Evolutionary conservation across 2,113 vertebrate genomes (phyloP).

Genomic region (Cariama cristata): DNA sequence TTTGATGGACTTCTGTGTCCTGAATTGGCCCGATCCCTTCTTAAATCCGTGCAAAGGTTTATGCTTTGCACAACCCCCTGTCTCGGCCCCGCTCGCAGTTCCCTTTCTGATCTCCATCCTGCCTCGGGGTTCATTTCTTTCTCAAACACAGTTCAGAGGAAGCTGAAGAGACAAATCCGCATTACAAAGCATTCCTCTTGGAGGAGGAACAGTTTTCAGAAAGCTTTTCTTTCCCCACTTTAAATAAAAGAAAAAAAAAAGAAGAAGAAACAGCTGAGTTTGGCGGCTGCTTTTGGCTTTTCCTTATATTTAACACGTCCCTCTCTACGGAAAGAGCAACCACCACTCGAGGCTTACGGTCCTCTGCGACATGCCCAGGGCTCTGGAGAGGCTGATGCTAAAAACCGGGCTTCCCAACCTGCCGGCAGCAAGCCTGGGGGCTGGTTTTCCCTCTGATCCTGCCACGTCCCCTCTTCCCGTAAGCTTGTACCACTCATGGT

Average conservation of each 20-base stretch:
- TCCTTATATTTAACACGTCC: background rate
- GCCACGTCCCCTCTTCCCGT: background rate
- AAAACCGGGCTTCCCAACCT: background rate
- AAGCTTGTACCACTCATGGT: background rate
- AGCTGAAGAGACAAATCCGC: constrained; percentile 7
- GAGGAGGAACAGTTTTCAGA: background rate
- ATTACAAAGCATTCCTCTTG: constrained; percentile 13
- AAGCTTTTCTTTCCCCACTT: background rate
- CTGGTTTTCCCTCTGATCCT: background rate
- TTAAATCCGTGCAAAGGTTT: background rate
- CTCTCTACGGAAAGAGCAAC: background rate
- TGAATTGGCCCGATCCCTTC: background rate
- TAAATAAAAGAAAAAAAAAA: background rate
- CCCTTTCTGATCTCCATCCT: background rate
- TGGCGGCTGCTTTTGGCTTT: background rate
- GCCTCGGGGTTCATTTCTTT: constrained; percentile 32
- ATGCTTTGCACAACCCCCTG: background rate
- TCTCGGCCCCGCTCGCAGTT: background rate
- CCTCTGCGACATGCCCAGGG: background rate
- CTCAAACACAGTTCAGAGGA: background rate
- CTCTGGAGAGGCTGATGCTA: background rate
- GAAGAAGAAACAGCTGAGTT: background rate
- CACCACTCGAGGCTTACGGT: background rate
- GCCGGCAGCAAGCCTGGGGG: background rate
- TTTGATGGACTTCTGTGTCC: background rate